phyloP scores from a whole-genome alignment of 2,888 invertebrate genomes.

The Ennomos quercinarius region DNA sequence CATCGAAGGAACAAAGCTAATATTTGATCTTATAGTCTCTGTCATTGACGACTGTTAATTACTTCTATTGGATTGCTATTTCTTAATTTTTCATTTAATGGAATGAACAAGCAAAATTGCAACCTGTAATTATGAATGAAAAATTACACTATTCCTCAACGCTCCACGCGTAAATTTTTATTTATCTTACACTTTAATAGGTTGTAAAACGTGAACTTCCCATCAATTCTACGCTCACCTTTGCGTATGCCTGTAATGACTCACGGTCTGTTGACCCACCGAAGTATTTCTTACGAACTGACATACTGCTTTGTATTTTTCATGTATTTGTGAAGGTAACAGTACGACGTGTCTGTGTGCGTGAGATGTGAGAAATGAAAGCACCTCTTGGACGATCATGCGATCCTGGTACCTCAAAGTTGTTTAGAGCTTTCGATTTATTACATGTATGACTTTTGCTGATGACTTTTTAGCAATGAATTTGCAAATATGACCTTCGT shows the following conservation, averaged over 20 bases:
- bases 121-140: background rate
- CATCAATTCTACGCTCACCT: slow-evolving; percentile 52
- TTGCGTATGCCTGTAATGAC: slow-evolving; percentile 50
- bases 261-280: slow-evolving; percentile 72
- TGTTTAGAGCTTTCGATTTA: slow-evolving; percentile 37
- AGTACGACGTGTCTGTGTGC: slow-evolving; percentile 40
- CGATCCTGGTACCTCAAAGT: slow-evolving; percentile 39
- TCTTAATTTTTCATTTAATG: no score
- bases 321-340: slow-evolving; percentile 36
- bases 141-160: slow-evolving; percentile 12
- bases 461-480: slow-evolving; percentile 12
- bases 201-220: slow-evolving; percentile 37
- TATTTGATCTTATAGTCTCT: no score
- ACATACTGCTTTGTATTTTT: slow-evolving; percentile 38
- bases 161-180: slow-evolving; percentile 15
- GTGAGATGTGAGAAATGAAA: slow-evolving; percentile 39
- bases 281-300: slow-evolving; percentile 37
- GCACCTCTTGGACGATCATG: slow-evolving; percentile 39
- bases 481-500: no score
- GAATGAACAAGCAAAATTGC: no score
- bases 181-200: slow-evolving; percentile 21
- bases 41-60: no score
- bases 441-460: slow-evolving; percentile 21
- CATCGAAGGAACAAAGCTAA: no score
- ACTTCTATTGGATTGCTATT: no score